Conservation (phyloP, 2,797 vertebrate genomes). For the Phalloptychus januarius region DNA sequence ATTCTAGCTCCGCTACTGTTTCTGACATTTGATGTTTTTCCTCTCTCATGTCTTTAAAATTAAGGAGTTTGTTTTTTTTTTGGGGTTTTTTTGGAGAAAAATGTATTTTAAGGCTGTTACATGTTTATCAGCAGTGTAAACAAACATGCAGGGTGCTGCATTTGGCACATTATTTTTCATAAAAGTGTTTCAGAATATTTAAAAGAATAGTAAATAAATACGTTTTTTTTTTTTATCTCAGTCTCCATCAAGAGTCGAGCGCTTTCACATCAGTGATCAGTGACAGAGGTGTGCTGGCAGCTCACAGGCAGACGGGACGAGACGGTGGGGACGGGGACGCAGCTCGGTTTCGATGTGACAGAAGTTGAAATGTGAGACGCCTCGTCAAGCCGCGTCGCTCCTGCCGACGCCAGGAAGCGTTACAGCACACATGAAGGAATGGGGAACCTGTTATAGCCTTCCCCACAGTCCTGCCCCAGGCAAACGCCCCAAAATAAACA, state of each 20-base stretch:
- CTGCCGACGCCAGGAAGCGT: conserved; percentile 40
- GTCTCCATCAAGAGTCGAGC: not conserved
- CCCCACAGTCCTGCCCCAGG: conserved; percentile 54
- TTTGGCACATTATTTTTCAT: not conserved
- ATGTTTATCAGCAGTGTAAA: not conserved
- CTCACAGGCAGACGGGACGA: conserved; percentile 5
- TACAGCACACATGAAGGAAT: conserved; percentile 46
- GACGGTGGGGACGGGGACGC: not conserved
- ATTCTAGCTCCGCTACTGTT: no score
- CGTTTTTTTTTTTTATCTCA: not conserved
- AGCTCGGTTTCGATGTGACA: conserved; percentile 20
- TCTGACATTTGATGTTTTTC: no score
- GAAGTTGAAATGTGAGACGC: conserved; percentile 41
- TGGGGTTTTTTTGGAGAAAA: not conserved
- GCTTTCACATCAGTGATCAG: conserved; percentile 3
- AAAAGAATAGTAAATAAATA: not conserved
- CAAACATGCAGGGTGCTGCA: not conserved
- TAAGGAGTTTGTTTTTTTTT: not conserved
- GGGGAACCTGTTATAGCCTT: conserved; percentile 57
- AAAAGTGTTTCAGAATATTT: not conserved
- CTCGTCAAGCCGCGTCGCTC: conserved; percentile 40
- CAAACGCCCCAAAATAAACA: conserved; percentile 34
- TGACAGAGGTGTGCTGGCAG: conserved; percentile 2
- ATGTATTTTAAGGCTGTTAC: not conserved
- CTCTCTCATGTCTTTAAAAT: not conserved